Base-by-base conservation (phyloP, 2,888 invertebrate genomes). In the Ochropacha duplaris region DNA sequence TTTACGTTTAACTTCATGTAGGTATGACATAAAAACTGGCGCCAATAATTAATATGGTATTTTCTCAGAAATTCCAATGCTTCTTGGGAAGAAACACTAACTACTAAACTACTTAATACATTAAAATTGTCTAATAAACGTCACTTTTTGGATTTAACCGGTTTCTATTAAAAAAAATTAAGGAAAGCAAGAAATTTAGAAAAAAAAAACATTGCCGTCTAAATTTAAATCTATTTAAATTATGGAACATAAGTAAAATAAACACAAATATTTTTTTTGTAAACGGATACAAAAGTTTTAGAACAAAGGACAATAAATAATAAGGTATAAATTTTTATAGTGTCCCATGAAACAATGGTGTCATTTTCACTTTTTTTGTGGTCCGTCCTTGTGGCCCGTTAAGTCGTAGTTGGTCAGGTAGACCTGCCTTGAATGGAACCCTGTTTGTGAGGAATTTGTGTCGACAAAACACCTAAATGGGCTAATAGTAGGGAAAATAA, bases 221-320 rank as follows among this genome's bases (percentile, higher is more conserved):
- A 5, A 24, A 24, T 24, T 24, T 12, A 12, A 12, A 31, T 4
- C 2, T 28, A 28, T 28, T 31, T 12, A 6, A 31, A 6, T 31
- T 31, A 31, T 31, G 31, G 4, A 31, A 31, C 8, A 11, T 2
- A n/a, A n/a, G n/a, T n/a, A 31, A 12, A 31, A 6, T 12, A 31
- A n/a, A 31, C 12, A 12, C 24, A n/a, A n/a, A n/a, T 12, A 31
- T 16, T 31, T 31, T 31, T 28, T 16, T 22, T 22, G 11, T 31
- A 52, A 60, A 55, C 59, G 50, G 55, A 57, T 57, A 64, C 59
- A 59, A 68, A 56, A 66, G 68, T 72, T 62, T 72, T 62, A 72
- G 31, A 84, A 85, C 85, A 86, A 84, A 82, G 78, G 73, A 70
- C 72, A 74, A 81, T 84, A 83, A 79, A 83, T 81, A 80, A 78